Conservation (phyloP, 1,140 invertebrate species). For the Proctacanthus coquilletti region DNA sequence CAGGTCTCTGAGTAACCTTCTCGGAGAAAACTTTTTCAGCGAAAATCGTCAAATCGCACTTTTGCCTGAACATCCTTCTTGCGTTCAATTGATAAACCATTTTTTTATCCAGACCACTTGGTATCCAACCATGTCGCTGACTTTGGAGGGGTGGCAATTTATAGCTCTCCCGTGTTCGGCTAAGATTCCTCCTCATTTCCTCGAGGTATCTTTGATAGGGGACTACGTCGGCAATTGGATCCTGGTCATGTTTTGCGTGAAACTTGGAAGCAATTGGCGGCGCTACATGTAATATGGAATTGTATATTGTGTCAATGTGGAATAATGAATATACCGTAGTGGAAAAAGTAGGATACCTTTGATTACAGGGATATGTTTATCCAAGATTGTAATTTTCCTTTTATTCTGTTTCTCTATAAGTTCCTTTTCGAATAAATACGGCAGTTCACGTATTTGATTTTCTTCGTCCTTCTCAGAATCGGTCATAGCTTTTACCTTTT, state of each 20-base stretch:
- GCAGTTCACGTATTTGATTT: slow-evolving; percentile 11
- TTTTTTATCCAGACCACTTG: slow-evolving; percentile 8
- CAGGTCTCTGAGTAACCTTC: slow-evolving; percentile 18
- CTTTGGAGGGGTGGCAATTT: slow-evolving; percentile 14
- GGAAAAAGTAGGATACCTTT: slow-evolving; percentile 9
- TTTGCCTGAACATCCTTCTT: no score
- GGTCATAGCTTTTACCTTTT: background rate
- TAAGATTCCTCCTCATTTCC: no score
- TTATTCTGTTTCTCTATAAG: slow-evolving; percentile 18
- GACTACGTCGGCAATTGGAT: no score
- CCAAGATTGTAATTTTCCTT: slow-evolving; percentile 15
- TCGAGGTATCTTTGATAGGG: no score
- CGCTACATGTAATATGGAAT: slow-evolving; percentile 10
- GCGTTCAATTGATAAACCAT: no score
- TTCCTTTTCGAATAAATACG: slow-evolving; percentile 25
- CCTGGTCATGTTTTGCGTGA: slow-evolving; percentile 16
- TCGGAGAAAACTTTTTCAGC: slow-evolving; percentile 18
- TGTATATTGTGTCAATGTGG: no score
- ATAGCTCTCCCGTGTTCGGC: no score
- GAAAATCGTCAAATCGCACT: slow-evolving; percentile 18
- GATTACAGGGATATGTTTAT: slow-evolving; percentile 14
- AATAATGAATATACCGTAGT: slow-evolving; percentile 2
- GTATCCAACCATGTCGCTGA: slow-evolving; percentile 22
- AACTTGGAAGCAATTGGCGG: slow-evolving; percentile 20
- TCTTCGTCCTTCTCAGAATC: background rate